phyloP scores from a whole-genome alignment of 2,888 invertebrate genomes.

The Drosophila nigricruria region DNA sequence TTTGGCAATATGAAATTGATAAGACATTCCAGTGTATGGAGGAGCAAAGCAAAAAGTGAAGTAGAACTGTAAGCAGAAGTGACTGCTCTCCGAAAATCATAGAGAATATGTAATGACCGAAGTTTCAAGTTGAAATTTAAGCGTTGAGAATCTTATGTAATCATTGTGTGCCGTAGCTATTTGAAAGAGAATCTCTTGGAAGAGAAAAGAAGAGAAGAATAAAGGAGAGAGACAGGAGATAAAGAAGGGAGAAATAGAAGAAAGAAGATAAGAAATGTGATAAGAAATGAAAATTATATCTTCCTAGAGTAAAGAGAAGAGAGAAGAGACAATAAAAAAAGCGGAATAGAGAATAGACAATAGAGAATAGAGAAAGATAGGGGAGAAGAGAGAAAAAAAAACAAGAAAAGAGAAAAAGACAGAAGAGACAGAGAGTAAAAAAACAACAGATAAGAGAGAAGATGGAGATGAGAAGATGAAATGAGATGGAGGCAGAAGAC shows the following conservation, averaged over 20 bases:
- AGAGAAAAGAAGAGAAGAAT: not conserved
- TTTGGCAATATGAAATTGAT: slow-evolving; percentile 74
- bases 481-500: too few relatives aligned
- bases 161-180: not conserved
- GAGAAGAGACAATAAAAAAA: too few relatives aligned
- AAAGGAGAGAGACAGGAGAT: not conserved
- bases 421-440: too few relatives aligned
- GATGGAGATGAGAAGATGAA: too few relatives aligned
- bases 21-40: slow-evolving; percentile 45
- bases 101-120: slow-evolving; percentile 6
- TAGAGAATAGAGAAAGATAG: not conserved
- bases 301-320: not conserved
- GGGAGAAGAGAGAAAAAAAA: not conserved
- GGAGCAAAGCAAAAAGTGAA: slow-evolving; percentile 32
- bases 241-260: not conserved
- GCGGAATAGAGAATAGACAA: not conserved
- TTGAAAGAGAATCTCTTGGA: not conserved
- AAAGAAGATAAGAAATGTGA: not conserved
- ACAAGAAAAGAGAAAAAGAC: not conserved
- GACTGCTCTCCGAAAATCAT: slow-evolving; percentile 8
- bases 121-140: slow-evolving; percentile 5
- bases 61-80: slow-evolving; percentile 9
- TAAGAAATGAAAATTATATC: too few relatives aligned
- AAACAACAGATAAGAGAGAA: too few relatives aligned
- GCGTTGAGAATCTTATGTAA: not conserved